phyloP scores from a whole-genome alignment of 1,140 invertebrate species.

The Diachasmimorpha longicaudata region DNA sequence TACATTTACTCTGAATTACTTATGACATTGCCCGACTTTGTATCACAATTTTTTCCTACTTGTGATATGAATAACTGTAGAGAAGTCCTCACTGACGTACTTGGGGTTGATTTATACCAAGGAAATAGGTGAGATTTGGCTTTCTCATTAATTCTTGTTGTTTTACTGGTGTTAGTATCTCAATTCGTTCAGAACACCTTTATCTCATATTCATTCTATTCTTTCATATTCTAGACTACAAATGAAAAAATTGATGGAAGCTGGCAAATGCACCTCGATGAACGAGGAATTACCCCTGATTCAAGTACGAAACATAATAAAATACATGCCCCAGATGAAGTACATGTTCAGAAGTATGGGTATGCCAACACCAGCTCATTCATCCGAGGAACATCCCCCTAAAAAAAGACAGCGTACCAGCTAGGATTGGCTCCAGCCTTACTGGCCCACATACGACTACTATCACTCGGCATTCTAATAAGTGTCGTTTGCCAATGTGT shows the following conservation, averaged over 20 bases:
- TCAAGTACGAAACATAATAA: constrained; percentile 80
- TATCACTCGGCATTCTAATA: constrained; percentile 60
- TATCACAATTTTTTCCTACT: constrained; percentile 79
- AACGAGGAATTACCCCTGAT: constrained; percentile 73
- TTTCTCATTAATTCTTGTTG: too few species aligned
- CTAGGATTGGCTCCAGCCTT: constrained; percentile 69
- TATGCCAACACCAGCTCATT: constrained; percentile 47
- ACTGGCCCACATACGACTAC: constrained; percentile 63
- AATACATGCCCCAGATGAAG: constrained; percentile 85
- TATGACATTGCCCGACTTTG: constrained; percentile 82
- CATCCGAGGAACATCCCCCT: constrained; percentile 58
- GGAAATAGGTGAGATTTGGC: constrained; percentile 65
- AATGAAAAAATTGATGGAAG: constrained; percentile 75
- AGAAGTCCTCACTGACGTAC: constrained; percentile 76
- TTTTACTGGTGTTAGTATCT: too few species aligned
- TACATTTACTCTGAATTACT: constrained; percentile 79
- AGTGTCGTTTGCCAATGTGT: constrained; percentile 7
- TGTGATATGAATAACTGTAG: constrained; percentile 75
- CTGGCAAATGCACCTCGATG: constrained; percentile 73
- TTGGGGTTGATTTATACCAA: constrained; percentile 78
- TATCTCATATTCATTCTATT: too few species aligned
- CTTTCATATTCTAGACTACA: constrained; percentile 65
- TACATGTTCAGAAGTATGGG: constrained; percentile 71
- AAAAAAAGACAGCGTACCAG: constrained; percentile 68
- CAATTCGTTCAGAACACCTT: too few species aligned